A percentile compares a stretch with the other conserved stretches of the same genome.
Evolutionary conservation across 23 tunicate species (phyloP).

Genomic region (Trididemnum miniatum): DNA sequence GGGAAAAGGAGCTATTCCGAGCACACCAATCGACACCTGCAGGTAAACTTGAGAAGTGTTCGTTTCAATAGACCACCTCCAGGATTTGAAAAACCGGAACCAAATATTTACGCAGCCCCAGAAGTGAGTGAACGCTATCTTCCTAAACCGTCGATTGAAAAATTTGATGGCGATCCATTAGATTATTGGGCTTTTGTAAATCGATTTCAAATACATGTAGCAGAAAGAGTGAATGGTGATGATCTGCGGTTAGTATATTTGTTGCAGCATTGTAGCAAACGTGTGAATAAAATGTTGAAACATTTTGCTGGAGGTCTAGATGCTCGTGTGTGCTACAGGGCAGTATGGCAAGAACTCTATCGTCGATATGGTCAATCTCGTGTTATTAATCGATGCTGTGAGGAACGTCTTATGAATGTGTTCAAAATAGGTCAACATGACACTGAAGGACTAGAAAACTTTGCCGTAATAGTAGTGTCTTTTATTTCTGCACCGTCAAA

Average conservation of each 20-base stretch:
- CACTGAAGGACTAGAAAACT: conserved; percentile 18
- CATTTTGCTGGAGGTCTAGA: not conserved
- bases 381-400: conserved; percentile 19
- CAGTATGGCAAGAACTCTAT: conserved; percentile 25
- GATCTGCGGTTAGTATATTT: conserved; percentile 28
- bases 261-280: conserved; percentile 32
- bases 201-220: conserved; percentile 21
- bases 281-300: conserved; percentile 11
- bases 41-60: too few relatives aligned
- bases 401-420: not conserved
- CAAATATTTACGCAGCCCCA: not conserved
- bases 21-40: too few relatives aligned
- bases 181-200: conserved; percentile 44
- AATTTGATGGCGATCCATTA: conserved; percentile 44
- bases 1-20: too few relatives aligned
- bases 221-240: not conserved
- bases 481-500: too few relatives aligned
- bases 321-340: not conserved
- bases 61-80: too few relatives aligned
- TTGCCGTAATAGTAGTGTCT: too few relatives aligned
- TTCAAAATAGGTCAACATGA: conserved; percentile 5
- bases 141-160: conserved; percentile 31
- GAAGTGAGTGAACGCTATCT: conserved; percentile 31
- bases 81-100: not conserved
- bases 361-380: conserved; percentile 39